Evolutionary conservation across 2,888 invertebrate species (phyloP).

Genomic region (Xanthia togata): DNA sequence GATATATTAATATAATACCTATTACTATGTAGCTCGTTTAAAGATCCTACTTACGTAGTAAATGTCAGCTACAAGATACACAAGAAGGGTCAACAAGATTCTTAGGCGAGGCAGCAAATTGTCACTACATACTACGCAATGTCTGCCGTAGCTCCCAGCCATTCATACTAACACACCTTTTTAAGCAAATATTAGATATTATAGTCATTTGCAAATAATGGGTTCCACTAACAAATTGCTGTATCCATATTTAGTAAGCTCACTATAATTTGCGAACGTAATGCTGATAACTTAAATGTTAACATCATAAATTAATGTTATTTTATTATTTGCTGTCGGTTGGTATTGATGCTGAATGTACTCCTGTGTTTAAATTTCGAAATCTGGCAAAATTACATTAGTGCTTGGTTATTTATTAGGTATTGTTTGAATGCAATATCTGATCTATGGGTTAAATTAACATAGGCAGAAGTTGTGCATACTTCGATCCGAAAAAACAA

Average conservation of each 20-base stretch:
- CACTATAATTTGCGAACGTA: slow-evolving; percentile 55
- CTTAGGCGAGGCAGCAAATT: slow-evolving; percentile 9
- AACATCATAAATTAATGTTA: slow-evolving; percentile 56
- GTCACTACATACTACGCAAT: slow-evolving; percentile 17
- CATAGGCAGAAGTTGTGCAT: not conserved
- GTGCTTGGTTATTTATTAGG: slow-evolving; percentile 22
- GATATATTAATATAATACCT: not conserved
- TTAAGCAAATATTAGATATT: slow-evolving; percentile 48
- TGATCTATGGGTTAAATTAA: slow-evolving; percentile 12
- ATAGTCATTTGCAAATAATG: slow-evolving; percentile 40
- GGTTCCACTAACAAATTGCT: slow-evolving; percentile 46
- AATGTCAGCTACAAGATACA: slow-evolving; percentile 29
- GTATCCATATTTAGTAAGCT: slow-evolving; percentile 51
- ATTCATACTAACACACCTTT: slow-evolving; percentile 36
- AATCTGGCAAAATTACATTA: slow-evolving; percentile 30
- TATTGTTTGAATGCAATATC: slow-evolving; percentile 26
- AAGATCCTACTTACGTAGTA: not conserved
- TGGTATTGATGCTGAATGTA: slow-evolving; percentile 35
- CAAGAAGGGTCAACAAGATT: slow-evolving; percentile 28
- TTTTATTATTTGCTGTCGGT: slow-evolving; percentile 38
- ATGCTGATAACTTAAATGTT: slow-evolving; percentile 63
- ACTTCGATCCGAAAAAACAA: not conserved
- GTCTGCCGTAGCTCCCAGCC: slow-evolving; percentile 34
- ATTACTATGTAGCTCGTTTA: not conserved
- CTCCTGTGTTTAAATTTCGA: slow-evolving; percentile 27